Evolutionary conservation across 1,140 invertebrate species (phyloP), one percentile per base, ranked within the genome.

Genomic region (Bicyclus anynana): DNA sequence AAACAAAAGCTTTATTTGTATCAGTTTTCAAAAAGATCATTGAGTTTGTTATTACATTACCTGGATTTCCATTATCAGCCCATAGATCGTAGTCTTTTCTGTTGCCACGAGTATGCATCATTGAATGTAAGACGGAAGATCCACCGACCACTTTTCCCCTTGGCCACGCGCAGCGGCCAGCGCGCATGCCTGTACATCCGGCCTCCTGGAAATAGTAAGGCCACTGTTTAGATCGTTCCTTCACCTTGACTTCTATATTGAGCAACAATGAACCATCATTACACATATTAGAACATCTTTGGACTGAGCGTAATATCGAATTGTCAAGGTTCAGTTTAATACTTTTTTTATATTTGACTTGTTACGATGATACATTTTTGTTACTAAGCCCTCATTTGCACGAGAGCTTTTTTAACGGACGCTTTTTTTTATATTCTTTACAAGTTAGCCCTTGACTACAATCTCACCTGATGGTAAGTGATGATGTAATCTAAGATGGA

Each of bases 81-180:
- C 95, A 97, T 42, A 84, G 77, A 48, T 92, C 90, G 53, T 90
- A 92, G 59, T 93, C 92, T 33, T 68, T 55, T 2, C 90, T 90
- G 68, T 95, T 93, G 3, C 94, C 94, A n/a, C 94, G 77, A 0
- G 93, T 91, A 76, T 95, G 95, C 49, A 94, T 91, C 93, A 95
- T 94, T 12, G 91, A 93, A 72, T 95, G 94, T 47, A 95, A 86
- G 3, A 91, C 91, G 17, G 92, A 93, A 2, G 92, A 93, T 4
- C 95, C 94, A 10, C 94, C 95, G 52, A 93, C 67, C 53, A 93
- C 92, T 67, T 91, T 91, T 6, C 92, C 92, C 29, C 92, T 80
- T 2, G 93, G 91, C 90, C 92, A 92, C 49, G 90, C 88, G 59
- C 91, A 92, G 10, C 84, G 76, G 2, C 86, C 80, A 18, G 74